Evolutionary conservation across 2,797 vertebrate genomes (phyloP), one percentile per base, ranked within the genome.

Genomic region (Rhynchotus rufescens): DNA sequence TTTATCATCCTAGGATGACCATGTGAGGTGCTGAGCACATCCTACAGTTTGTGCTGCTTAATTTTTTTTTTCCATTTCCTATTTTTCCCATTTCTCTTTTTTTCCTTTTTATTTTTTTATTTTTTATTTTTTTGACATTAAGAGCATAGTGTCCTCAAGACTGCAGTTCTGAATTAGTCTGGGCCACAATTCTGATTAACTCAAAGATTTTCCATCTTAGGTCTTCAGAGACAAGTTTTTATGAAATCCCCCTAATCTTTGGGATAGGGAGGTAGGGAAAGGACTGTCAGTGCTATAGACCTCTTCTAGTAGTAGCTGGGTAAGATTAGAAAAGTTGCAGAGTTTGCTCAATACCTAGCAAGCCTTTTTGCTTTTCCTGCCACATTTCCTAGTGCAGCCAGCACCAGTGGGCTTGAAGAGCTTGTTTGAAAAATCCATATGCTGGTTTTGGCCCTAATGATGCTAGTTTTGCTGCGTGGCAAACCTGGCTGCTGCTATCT

Each of bases 381-480:
- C 59, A 17, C 7, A 1, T 72, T 92, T 87, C 45, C 71, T 69
- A 15, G 36, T 71, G 40, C 57, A 89, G 38, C 51, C 28, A 1
- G 71, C 60, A 56, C 62, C 77, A 76, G 5, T 73, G 64, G 80
- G 80, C 56, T 66, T 88, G 47, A 62, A 47, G 74, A 84, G 84
- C 73, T 80, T 92, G 61, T 91, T 67, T 93, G 91, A 89, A 91
- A 95, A 94, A 92, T 69, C 89, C 91, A 90, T 85, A 93, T 93
- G 87, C 73, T 94, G 61, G 26, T 80, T 92, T 95, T 95, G 86
- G 90, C 77, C 86, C 69, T 44, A 59, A 26, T 80, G 62, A 78
- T 76, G 74, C 66, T 72, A 84, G 74, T 26, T 93, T 85, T 87
- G 77, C 54, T 94, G 76, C 86, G 86, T 71, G 89, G 90, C 32